These are phyloP conservation scores for Pammene fasciana DNA, from an alignment of 2,888 invertebrate species.

Conservation along the genomic window DNA sequence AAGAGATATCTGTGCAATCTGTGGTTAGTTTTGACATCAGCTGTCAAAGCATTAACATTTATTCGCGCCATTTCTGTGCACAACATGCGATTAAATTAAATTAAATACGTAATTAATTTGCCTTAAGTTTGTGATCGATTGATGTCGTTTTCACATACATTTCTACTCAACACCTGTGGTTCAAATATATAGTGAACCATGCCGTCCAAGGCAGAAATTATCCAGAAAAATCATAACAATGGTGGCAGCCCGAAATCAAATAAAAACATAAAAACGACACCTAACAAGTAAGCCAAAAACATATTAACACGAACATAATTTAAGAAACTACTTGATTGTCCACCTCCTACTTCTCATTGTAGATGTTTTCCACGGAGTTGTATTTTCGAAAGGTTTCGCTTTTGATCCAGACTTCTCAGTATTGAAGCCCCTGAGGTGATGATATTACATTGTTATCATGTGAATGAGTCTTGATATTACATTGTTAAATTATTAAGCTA, in stretches of 20 bases:
- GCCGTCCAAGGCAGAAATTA: conserved; percentile 20
- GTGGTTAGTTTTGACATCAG: conserved; percentile 10
- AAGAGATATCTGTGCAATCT: neutral
- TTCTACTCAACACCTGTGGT: neutral
- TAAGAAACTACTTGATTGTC: no score
- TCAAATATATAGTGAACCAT: conserved; percentile 15
- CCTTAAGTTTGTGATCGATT: neutral
- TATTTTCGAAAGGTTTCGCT: no score
- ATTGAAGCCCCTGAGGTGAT: no score
- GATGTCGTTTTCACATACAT: neutral
- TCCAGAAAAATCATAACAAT: conserved; percentile 11
- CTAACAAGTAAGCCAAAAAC: conserved; percentile 25
- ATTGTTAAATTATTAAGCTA: no score
- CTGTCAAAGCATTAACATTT: neutral
- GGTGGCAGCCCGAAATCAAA: conserved; percentile 28
- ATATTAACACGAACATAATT: no score
- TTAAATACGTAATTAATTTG: neutral
- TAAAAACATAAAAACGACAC: conserved; percentile 16
- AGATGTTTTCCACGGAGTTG: no score
- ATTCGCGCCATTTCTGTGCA: conserved; percentile 20
- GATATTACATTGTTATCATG: no score
- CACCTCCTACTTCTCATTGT: no score
- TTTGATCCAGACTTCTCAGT: no score
- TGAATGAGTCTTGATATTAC: no score
- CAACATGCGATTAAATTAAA: neutral